Percentiles rank a stretch among this genome's conserved stretches.
phyloP scores from a whole-genome alignment of 2,797 vertebrate genomes.

The Synaphobranchus kaupii region DNA sequence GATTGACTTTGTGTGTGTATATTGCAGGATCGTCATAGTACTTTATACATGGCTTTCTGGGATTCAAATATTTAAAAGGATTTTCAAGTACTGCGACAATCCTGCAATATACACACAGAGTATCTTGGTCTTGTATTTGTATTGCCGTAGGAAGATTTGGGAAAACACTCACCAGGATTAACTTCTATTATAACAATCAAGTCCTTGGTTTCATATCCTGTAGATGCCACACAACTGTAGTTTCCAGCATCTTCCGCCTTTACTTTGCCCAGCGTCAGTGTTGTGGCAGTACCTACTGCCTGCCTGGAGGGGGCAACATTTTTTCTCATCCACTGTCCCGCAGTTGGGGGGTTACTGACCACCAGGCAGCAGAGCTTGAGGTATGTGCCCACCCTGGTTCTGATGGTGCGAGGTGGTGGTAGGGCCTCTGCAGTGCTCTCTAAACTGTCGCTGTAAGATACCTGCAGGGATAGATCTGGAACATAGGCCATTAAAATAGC shows the following conservation, averaged over 20 bases:
- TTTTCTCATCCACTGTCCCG: conserved; percentile 44
- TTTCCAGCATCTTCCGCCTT: conserved; percentile 41
- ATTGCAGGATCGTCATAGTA: neutral
- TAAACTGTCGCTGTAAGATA: conserved; percentile 32
- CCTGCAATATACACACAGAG: neutral
- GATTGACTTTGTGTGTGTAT: neutral
- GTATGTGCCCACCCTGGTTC: conserved; percentile 33
- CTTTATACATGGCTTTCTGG: neutral
- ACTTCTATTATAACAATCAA: conserved; percentile 43
- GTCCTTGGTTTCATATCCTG: conserved; percentile 24
- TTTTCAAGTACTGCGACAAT: neutral
- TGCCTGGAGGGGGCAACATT: conserved; percentile 25
- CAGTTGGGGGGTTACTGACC: conserved; percentile 22
- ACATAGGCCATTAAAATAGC: neutral
- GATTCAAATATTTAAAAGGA: neutral
- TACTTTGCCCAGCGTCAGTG: conserved; percentile 33
- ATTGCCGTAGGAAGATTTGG: neutral
- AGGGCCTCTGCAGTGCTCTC: conserved; percentile 16
- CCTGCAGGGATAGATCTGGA: conserved; percentile 40
- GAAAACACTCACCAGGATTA: conserved; percentile 39
- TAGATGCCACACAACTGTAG: conserved; percentile 45
- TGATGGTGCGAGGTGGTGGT: conserved; percentile 32
- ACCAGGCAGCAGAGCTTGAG: conserved; percentile 45
- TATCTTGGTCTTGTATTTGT: neutral
- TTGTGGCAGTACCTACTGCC: conserved; percentile 16